These are phyloP conservation scores for Nymphalis io DNA, from an alignment of 1,140 invertebrate genomes.

Conservation along the genomic window DNA sequence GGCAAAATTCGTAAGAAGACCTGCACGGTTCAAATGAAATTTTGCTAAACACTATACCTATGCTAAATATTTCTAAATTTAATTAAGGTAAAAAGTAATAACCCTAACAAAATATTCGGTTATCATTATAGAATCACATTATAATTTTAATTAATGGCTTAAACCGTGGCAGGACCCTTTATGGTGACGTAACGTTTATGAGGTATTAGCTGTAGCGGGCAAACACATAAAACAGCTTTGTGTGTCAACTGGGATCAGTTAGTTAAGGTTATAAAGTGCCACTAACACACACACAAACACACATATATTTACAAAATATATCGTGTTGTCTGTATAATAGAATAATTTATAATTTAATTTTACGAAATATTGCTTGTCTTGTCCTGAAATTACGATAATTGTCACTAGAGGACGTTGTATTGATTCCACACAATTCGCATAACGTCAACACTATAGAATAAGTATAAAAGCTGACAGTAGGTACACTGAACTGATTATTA, in stretches of 20 bases:
- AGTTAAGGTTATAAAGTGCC: slow-evolving; percentile 23
- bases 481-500: too few relatives aligned
- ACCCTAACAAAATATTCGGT: slow-evolving; percentile 11
- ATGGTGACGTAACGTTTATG: slow-evolving; percentile 36
- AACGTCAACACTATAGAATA: too few relatives aligned
- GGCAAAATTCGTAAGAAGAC: too few relatives aligned
- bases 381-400: too few relatives aligned
- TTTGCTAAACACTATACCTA: too few relatives aligned
- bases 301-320: not conserved
- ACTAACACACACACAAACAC: not conserved
- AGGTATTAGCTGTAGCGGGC: slow-evolving; percentile 29
- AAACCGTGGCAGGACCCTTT: slow-evolving; percentile 28
- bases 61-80: not conserved
- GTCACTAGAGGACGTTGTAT: too few relatives aligned
- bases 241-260: slow-evolving; percentile 33
- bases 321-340: not conserved
- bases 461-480: too few relatives aligned
- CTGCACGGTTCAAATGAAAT: too few relatives aligned
- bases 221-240: slow-evolving; percentile 31
- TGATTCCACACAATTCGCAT: too few relatives aligned
- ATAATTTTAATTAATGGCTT: slow-evolving; percentile 39
- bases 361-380: too few relatives aligned
- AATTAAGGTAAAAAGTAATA: slow-evolving; percentile 9
- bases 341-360: too few relatives aligned
- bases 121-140: slow-evolving; percentile 30